A percentile compares a stretch with the other conserved stretches of the same genome.
Evolutionary conservation across 2,888 invertebrate genomes (phyloP).

Genomic region (Timema podura): DNA sequence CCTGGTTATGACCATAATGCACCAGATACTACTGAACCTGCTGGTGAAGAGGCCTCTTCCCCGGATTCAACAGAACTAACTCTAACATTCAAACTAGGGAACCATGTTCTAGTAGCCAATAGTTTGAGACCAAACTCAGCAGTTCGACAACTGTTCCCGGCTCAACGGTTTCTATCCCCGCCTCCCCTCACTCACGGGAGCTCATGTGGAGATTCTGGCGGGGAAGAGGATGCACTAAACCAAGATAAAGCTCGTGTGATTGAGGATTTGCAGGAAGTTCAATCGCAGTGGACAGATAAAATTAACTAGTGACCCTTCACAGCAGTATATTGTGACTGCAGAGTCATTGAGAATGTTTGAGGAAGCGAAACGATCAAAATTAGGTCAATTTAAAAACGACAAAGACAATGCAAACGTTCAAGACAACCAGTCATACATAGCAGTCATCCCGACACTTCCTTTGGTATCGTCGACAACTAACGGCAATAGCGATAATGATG

Average conservation of each 20-base stretch:
- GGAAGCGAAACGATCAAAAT: conserved; percentile 55
- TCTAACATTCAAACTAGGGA: conserved; percentile 55
- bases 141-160: conserved; percentile 77
- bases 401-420: conserved; percentile 43
- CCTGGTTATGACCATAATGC: no score
- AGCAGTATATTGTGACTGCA: conserved; percentile 55
- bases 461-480: conserved; percentile 1
- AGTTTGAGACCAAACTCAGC: conserved; percentile 71
- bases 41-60: conserved; percentile 28
- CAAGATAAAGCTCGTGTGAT: background rate
- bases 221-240: conserved; percentile 39
- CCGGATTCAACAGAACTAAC: conserved; percentile 47
- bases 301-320: conserved; percentile 42
- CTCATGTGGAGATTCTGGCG: conserved; percentile 17
- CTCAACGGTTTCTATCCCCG: conserved; percentile 54
- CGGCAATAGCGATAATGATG: conserved; percentile 34
- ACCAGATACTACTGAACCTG: background rate
- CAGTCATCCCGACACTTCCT: conserved; percentile 45
- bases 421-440: conserved; percentile 49
- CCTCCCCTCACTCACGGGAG: conserved; percentile 49
- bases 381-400: conserved; percentile 43
- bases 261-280: conserved; percentile 5
- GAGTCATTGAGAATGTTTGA: conserved; percentile 71
- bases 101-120: conserved; percentile 52
- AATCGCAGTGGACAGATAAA: conserved; percentile 35